A percentile compares a stretch with the other conserved stretches of the same genome.
These are phyloP conservation scores for Cinclus cinclus DNA, from an alignment of 2,113 vertebrate species.

Conservation along the genomic window DNA sequence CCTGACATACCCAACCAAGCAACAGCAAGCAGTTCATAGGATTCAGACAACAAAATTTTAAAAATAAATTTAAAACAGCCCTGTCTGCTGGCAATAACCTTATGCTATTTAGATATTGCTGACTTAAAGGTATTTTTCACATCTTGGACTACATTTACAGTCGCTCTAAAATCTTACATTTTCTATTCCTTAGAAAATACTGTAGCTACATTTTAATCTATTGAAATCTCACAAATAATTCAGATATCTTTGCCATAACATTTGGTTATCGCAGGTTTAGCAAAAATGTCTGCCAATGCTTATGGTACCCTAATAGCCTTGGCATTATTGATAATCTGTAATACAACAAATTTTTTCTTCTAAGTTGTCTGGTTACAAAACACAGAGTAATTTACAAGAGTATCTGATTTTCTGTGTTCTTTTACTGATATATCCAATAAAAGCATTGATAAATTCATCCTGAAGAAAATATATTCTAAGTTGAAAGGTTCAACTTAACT, in stretches of 20 bases:
- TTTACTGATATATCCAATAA: neutral
- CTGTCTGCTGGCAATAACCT: neutral
- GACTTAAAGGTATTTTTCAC: neutral
- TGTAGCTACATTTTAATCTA: neutral
- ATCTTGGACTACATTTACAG: neutral
- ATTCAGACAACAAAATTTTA: neutral
- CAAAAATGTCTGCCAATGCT: neutral
- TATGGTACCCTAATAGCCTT: neutral
- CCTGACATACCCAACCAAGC: neutral
- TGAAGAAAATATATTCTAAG: neutral
- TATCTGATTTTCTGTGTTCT: neutral
- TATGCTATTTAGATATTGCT: neutral
- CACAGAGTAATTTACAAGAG: neutral
- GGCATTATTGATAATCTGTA: neutral
- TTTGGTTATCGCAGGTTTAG: neutral
- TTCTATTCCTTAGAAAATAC: neutral
- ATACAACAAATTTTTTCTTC: neutral
- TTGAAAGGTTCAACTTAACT: neutral
- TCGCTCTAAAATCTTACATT: neutral
- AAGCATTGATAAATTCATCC: neutral
- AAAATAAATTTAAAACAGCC: neutral
- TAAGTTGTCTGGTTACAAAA: neutral
- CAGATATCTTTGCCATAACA: neutral
- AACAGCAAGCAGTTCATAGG: neutral
- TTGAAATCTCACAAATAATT: slow-evolving; percentile 23